phyloP scores from a whole-genome alignment of 2,797 vertebrate genomes.

The Takifugu rubripes region DNA sequence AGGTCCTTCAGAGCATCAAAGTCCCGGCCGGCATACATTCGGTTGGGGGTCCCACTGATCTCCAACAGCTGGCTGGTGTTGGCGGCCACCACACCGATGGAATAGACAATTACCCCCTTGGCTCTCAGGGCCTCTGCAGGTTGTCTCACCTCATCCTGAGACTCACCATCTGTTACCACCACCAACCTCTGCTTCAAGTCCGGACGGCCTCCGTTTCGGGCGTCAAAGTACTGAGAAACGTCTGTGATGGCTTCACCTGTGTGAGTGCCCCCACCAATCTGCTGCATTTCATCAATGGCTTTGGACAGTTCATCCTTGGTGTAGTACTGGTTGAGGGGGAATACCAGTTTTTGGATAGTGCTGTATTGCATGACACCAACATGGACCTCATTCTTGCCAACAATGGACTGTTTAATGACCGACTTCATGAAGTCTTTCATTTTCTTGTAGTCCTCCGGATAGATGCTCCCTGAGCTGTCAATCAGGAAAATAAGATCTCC shows the following conservation, averaged over 20 bases:
- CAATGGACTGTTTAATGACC: constrained; percentile 64
- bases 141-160: constrained; percentile 71
- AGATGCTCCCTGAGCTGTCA: constrained; percentile 79
- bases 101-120: constrained; percentile 73
- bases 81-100: constrained; percentile 77
- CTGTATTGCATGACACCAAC: constrained; percentile 83
- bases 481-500: constrained; percentile 81
- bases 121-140: constrained; percentile 72
- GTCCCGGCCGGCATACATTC: constrained; percentile 63
- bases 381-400: constrained; percentile 72
- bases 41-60: constrained; percentile 71
- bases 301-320: constrained; percentile 40
- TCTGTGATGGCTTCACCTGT: constrained; percentile 74
- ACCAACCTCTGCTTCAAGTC: constrained; percentile 75
- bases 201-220: constrained; percentile 53
- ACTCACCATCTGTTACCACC: constrained; percentile 80
- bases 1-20: constrained; percentile 75
- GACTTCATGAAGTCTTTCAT: constrained; percentile 77
- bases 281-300: constrained; percentile 54
- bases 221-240: constrained; percentile 49
- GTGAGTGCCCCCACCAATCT: constrained; percentile 53
- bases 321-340: constrained; percentile 65
- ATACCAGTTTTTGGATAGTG: constrained; percentile 44
- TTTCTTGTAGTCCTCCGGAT: constrained; percentile 55
- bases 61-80: constrained; percentile 74